phyloP scores from a whole-genome alignment of 2,888 invertebrate species.

The Pristionchus mayeri region DNA sequence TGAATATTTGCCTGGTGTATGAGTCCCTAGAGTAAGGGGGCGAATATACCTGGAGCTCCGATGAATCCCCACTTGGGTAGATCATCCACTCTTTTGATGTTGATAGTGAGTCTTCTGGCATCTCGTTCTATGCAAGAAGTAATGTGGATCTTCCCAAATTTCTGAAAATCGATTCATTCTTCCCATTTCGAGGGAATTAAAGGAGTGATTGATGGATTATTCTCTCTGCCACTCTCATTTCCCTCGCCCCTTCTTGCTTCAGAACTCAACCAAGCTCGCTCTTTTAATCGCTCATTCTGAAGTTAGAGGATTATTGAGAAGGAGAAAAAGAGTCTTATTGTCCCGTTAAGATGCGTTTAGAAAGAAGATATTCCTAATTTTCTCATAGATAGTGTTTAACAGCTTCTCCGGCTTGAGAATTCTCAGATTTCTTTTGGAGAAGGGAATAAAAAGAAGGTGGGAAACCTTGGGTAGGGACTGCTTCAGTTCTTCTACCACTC shows the following conservation, averaged over 20 bases:
- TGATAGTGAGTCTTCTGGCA: constrained; percentile 76
- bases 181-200: background rate
- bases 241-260: background rate
- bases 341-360: background rate
- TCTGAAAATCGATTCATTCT: constrained; percentile 75
- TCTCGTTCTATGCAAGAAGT: constrained; percentile 77
- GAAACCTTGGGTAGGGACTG: constrained; percentile 71
- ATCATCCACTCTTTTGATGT: constrained; percentile 77
- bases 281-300: background rate
- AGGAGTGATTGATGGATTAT: background rate
- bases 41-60: constrained; percentile 78
- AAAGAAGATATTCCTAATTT: background rate
- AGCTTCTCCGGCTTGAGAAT: background rate
- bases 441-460: background rate
- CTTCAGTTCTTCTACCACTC: constrained; percentile 77
- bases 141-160: constrained; percentile 77
- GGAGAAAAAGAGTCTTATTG: background rate
- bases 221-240: background rate
- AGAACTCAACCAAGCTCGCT: background rate
- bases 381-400: background rate
- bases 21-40: no score
- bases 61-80: constrained; percentile 77
- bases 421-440: background rate
- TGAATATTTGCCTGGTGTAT: no score
- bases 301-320: background rate